Conservation (phyloP, 2,888 invertebrate species). For the Agrenia bidenticulata region DNA sequence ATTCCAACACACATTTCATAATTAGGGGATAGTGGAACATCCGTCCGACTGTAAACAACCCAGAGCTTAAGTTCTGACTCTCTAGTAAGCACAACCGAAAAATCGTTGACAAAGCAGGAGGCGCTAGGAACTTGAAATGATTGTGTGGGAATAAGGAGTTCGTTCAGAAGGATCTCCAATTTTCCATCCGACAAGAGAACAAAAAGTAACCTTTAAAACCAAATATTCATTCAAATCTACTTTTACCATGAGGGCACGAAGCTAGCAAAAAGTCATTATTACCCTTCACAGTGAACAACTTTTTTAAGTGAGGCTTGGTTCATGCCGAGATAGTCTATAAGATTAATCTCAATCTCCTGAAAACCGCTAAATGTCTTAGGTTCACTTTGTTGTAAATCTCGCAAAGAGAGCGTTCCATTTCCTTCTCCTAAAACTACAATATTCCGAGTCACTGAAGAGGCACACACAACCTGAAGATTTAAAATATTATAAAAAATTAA, state of each 20-base stretch:
- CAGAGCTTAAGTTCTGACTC: slow-evolving; percentile 40
- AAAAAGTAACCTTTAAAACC: slow-evolving; percentile 35
- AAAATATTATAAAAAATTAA: slow-evolving; percentile 6
- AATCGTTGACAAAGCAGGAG: slow-evolving; percentile 37
- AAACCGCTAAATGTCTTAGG: background rate
- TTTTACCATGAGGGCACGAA: background rate
- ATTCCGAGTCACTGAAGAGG: slow-evolving; percentile 32
- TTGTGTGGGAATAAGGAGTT: slow-evolving; percentile 9
- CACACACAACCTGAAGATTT: slow-evolving; percentile 30
- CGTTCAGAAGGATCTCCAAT: slow-evolving; percentile 33
- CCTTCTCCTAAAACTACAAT: slow-evolving; percentile 33
- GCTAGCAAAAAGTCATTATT: slow-evolving; percentile 18
- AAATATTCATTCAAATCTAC: too few relatives aligned
- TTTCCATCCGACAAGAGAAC: slow-evolving; percentile 41
- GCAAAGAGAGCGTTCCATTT: slow-evolving; percentile 26
- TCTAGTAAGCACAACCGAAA: slow-evolving; percentile 30
- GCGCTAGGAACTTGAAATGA: slow-evolving; percentile 19
- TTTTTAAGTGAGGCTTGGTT: slow-evolving; percentile 23
- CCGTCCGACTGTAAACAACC: slow-evolving; percentile 31
- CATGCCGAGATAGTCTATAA: slow-evolving; percentile 11
- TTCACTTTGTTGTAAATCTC: slow-evolving; percentile 9
- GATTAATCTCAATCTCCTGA: background rate
- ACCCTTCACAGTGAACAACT: slow-evolving; percentile 40
- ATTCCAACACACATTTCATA: slow-evolving; percentile 35
- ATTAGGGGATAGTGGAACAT: slow-evolving; percentile 11